Percentiles rank a stretch among this genome's conserved stretches.
phyloP scores from a whole-genome alignment of 2,888 invertebrate species.

The Xestia xanthographa region DNA sequence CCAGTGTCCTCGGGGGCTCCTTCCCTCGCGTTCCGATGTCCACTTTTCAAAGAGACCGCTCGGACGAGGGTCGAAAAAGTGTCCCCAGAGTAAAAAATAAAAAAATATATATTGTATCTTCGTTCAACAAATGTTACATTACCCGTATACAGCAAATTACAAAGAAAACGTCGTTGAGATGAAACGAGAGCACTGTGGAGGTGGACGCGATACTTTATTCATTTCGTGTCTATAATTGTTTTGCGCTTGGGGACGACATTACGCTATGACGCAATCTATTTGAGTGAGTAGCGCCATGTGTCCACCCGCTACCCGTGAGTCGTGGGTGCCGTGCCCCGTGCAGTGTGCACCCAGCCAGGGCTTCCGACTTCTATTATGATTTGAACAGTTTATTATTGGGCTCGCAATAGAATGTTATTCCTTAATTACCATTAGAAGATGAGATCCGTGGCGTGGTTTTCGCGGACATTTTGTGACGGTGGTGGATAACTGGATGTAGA shows the following conservation, averaged over 20 bases:
- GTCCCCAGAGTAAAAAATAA: conserved; percentile 90
- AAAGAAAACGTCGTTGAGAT: conserved; percentile 81
- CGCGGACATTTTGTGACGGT: neutral
- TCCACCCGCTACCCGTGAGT: conserved; percentile 38
- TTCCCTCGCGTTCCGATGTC: conserved; percentile 91
- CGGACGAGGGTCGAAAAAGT: conserved; percentile 91
- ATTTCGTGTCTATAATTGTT: conserved; percentile 87
- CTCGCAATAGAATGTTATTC: conserved; percentile 5
- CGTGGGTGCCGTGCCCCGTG: neutral
- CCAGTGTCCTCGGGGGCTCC: conserved; percentile 89
- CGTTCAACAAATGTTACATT: conserved; percentile 84
- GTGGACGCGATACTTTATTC: conserved; percentile 84
- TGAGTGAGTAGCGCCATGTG: conserved; percentile 86
- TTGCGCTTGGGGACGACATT: conserved; percentile 82
- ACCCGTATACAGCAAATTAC: conserved; percentile 85
- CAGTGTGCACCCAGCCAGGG: conserved; percentile 23
- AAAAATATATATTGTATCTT: conserved; percentile 89
- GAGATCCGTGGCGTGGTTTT: neutral
- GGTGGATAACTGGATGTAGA: neutral
- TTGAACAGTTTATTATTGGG: conserved; percentile 28
- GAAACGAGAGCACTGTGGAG: conserved; percentile 77
- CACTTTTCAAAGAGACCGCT: conserved; percentile 91
- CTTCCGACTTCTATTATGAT: conserved; percentile 40
- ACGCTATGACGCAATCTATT: conserved; percentile 87
- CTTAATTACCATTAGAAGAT: neutral